Base-by-base conservation (phyloP, 2,113 vertebrate species). In the Lipophrys pholis region DNA sequence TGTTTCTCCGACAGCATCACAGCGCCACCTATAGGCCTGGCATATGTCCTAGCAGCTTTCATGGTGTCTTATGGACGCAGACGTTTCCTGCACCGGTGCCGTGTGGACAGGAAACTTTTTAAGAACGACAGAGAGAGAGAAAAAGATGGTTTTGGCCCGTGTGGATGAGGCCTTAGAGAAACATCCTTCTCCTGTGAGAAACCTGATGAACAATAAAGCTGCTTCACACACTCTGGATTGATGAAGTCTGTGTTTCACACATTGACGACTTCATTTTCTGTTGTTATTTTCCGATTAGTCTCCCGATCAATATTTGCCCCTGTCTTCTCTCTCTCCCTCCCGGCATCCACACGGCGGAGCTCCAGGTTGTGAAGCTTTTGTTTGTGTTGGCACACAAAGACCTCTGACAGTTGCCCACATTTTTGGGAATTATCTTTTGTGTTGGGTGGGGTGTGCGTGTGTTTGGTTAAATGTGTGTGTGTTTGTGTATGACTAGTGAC, bases 361-460 rank as follows among this genome's bases (percentile, higher is more conserved):
- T 11, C 39, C 76, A 83, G 80, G 78, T 81, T 88, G 82, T 82
- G 79, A 69, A 83, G 83, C 72, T 82, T 69, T 78, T 67, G 82
- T 89, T 86, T 73, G 56, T 79, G 61, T 50, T 65, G 8, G 14
- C 58, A 52, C 63, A 86, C 76, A 71, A 85, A 73, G 86, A 70
- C 82, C 77, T 75, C 84, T 85, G 89, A 91, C 85, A 89, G 78
- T 82, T 80, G 69, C 85, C 63, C 78, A 83, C 83, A 73, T 75
- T 88, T 80, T 69, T 84, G 54, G 21, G 75, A 84, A 84, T 80
- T 66, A 78, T 69, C 80, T 84, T 62, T 2, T 55, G 69, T 82
- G 68, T 59, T 41, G 10, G 69, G 54, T 49, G 36, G 8, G 43
- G 45, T 55, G 16, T 17, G 46, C 16, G 14, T 59, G 3, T 82